Base-by-base conservation (phyloP, 2,888 invertebrate genomes). In the Quadroppia sp. region DNA sequence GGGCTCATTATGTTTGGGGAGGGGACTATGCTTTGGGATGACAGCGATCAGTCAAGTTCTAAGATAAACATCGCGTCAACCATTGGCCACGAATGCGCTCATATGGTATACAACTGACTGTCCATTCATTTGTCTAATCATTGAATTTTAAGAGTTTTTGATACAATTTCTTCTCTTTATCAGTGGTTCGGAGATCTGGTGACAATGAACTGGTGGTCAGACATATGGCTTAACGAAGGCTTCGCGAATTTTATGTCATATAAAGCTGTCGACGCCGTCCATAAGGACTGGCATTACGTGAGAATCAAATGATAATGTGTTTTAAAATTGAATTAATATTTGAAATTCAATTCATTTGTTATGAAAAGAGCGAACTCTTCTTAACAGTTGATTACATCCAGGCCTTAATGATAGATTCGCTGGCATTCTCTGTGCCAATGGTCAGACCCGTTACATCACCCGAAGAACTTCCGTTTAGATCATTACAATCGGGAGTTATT, bases 41-140 rank as follows among this genome's bases (percentile, higher is more conserved):
- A 86, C 20, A 82, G 83, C 0, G 87, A 87, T 6, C 91, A 91
- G 69, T 91, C 94, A 0, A 87, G 90, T 0, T 82, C 83, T 1
- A 91, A 92, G 80, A 89, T 92, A 79, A 85, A 87, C 77, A 90
- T 94, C 0, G 90, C 91, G 1, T 85, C 87, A 25, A 91, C 94
- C 0, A 87, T 97, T 23, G 89, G 92, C 0, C 97, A 98, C 81
- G 97, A 98, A 83, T 85, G 97, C 77, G 94, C 96, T 0, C 96
- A 97, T n/a, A 79, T 83, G 83, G 73, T 72, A 61, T n/a, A n/a
- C n/a, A n/a, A n/a, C n/a, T n/a, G n/a, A n/a, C n/a, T 30, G 13
- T 30, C 2, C 13, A 28, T 30, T 56, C 3, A 56, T 4, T 25
- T 13, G 23, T 42, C 45, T 25, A 1, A 69, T 69, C 13, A 69